Evolutionary conservation across 1,140 invertebrate genomes (phyloP), one percentile per base, ranked within the genome.

Genomic region (Drosophila setifemur): DNA sequence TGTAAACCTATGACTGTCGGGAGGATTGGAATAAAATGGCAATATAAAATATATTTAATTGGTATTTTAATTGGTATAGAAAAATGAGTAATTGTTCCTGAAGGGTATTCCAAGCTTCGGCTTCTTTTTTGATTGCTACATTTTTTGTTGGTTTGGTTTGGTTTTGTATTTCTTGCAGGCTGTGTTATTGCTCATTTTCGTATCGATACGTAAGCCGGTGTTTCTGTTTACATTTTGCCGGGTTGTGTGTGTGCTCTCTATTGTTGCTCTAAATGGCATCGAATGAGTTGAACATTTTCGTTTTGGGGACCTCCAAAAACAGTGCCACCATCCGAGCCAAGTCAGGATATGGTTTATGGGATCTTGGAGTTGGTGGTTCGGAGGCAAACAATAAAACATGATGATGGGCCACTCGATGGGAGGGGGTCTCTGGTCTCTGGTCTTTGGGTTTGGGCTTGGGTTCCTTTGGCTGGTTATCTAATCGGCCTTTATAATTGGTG

Each of bases 141-240:
- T 48, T 21, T 19, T 45, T 16, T 12, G 28, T 25, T 44, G 39
- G 45, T n/a, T 37, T 52, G 33, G 33, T 29, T 57, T 57, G 45
- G 50, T 50, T 57, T 60, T 37, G n/a, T 26, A 48, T 19, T 23
- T 33, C 18, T 11, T 66, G 25, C 50, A 57, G 26, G 35, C 68
- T 78, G 79, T n/a, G 79, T 85, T 83, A 83, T 83, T 83, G 78
- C 78, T 85, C 78, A 83, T 83, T 83, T 83, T 83, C 78, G 78
- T 85, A 83, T 83, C 74, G 78, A 83, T 83, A 52, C 78, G 72
- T 68, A 53, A 73, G 49, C 60, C 54, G 67, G 55, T 72, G 68
- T 61, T 72, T 72, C 57, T 60, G 78, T 79, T 79, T 79, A 79
- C 76, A 75, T 81, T 68, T 79, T 61, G 58, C 76, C 76, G 72